Evolutionary conservation across 2,888 invertebrate genomes (phyloP).

Genomic region (Monopis laevigella): DNA sequence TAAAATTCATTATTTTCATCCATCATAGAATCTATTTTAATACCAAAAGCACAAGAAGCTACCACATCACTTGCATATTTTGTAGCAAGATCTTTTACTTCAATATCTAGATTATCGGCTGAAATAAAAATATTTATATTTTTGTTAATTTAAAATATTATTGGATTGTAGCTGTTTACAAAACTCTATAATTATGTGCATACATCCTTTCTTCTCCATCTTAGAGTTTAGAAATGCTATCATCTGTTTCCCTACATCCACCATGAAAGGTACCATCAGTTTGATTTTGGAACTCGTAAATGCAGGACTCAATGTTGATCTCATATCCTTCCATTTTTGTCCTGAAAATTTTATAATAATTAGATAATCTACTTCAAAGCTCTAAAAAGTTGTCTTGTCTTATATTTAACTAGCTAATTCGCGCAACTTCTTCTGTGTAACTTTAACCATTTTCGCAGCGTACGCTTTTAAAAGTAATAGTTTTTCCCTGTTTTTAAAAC

Average conservation of each 20-base stretch:
- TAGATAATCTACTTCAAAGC: too few relatives aligned
- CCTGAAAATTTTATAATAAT: constrained; percentile 15
- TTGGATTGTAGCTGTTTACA: too few relatives aligned
- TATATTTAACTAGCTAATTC: too few relatives aligned
- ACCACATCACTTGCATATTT: constrained; percentile 47
- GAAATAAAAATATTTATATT: too few relatives aligned
- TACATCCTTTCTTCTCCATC: constrained; percentile 21
- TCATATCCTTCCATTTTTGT: constrained; percentile 21
- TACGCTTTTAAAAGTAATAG: too few relatives aligned
- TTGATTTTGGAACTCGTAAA: constrained; percentile 39
- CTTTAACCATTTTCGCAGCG: too few relatives aligned
- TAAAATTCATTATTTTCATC: constrained; percentile 64
- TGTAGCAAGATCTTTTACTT: constrained; percentile 38
- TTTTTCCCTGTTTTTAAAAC: too few relatives aligned
- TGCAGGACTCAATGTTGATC: constrained; percentile 26
- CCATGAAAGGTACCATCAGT: constrained; percentile 27
- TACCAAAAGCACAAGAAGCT: constrained; percentile 43
- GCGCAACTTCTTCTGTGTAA: too few relatives aligned
- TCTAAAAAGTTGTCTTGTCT: too few relatives aligned
- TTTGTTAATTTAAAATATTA: too few relatives aligned
- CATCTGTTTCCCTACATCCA: constrained; percentile 31
- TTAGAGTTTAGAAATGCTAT: constrained; percentile 29
- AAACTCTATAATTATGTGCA: background rate
- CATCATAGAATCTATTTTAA: constrained; percentile 56
- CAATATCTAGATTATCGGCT: constrained; percentile 22